Evolutionary conservation across 2,113 vertebrate species (phyloP), one percentile per base, ranked within the genome.

Genomic region (Catagonus wagneri): DNA sequence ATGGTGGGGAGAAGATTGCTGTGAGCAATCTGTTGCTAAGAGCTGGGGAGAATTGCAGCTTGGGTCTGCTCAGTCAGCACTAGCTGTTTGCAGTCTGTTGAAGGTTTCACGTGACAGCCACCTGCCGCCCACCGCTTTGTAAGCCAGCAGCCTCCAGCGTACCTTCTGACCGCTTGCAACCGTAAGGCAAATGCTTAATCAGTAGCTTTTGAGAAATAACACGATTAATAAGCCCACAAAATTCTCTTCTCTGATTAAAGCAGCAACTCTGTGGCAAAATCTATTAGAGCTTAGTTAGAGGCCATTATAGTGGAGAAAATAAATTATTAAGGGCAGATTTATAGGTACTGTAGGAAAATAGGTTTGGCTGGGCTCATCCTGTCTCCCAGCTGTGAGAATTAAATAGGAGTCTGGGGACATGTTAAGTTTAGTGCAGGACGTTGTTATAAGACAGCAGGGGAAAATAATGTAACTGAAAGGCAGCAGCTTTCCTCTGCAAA

Each of bases 381-480:
- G 85, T 98, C 88, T 98, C 80, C 97, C 96, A 98, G 96, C 98
- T 98, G 95, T 94, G 96, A 92, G 65, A 95, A 91, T 97, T 97
- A 98, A 98, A 98, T 74, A n/a, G 95, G 83, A 92, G 34, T 79
- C 92, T 94, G 65, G 94, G 97, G 97, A 97, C 97, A 95, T 69
- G 80, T 98, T 95, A 98, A 98, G 97, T 97, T 89, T 96, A 98
- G 95, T 96, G 61, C 29, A 95, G 93, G 94, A 89, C 72, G 27
- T 34, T 78, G 60, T 96, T 98, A 66, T 87, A 96, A 96, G 95
- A 94, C 91, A 98, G 96, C 66, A 97, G 96, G 88, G 81, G 44
- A 94, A 97, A 98, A 96, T 78, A 79, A 74, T 94, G 36, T 84
- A 68, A 78, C 69, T 83, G 84, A 78, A 78, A 93, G 74, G 76